A percentile compares a stretch with the other conserved stretches of the same genome.
Conservation (phyloP, 1,140 invertebrate genomes). For the Aricia agestis region DNA sequence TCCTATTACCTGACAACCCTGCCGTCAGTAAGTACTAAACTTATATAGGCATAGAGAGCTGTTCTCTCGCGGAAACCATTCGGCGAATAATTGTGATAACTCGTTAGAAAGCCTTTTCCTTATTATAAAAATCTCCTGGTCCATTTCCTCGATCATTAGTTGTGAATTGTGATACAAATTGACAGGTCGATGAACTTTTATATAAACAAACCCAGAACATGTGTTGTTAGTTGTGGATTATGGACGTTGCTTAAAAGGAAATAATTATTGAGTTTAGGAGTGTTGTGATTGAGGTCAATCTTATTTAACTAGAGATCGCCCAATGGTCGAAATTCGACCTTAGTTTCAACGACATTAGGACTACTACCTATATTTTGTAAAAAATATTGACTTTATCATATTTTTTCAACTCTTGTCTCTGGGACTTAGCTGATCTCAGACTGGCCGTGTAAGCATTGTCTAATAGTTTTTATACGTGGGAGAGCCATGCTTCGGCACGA, state of each 20-base stretch:
- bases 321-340: no score
- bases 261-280: not conserved
- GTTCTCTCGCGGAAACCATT: conserved; percentile 11
- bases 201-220: not conserved
- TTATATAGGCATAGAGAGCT: conserved; percentile 10
- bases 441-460: no score
- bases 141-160: not conserved
- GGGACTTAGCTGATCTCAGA: no score
- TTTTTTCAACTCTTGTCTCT: no score
- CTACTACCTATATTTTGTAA: no score
- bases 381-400: no score
- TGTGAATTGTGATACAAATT: not conserved
- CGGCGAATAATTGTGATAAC: not conserved
- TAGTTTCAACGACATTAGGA: no score
- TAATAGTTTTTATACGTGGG: no score
- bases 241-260: not conserved
- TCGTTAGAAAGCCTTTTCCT: not conserved
- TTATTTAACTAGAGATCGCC: not conserved
- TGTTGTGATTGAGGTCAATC: not conserved
- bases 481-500: no score
- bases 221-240: not conserved
- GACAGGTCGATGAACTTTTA: not conserved
- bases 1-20: not conserved
- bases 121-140: not conserved
- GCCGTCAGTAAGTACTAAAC: not conserved